phyloP scores from a whole-genome alignment of 2,113 vertebrate genomes.

The Aix galericulata region DNA sequence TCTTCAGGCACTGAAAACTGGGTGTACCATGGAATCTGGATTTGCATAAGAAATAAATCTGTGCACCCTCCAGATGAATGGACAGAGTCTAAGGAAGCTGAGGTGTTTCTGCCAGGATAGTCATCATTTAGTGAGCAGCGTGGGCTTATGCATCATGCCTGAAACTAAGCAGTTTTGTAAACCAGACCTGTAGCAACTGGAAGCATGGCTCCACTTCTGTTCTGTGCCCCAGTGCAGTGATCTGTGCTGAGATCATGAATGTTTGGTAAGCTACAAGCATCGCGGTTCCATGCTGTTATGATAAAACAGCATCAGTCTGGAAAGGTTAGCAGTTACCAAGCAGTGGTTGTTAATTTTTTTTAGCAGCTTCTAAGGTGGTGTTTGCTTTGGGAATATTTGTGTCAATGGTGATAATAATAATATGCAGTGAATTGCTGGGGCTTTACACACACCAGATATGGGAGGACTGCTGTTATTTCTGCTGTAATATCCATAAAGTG shows the following conservation, averaged over 20 bases:
- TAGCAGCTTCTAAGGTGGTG: background rate
- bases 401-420: background rate
- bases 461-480: background rate
- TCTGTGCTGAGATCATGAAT: background rate
- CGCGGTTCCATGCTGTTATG: background rate
- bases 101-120: background rate
- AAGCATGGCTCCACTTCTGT: background rate
- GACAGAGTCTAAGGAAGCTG: background rate
- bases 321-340: background rate
- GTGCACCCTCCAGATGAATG: background rate
- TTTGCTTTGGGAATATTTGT: background rate
- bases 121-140: background rate
- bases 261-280: background rate
- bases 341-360: background rate
- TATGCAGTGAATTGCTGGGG: background rate
- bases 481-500: background rate
- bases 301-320: background rate
- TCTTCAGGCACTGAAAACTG: rapidly evolving
- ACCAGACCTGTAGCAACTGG: background rate
- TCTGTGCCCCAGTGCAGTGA: background rate
- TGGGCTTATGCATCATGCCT: background rate
- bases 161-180: background rate
- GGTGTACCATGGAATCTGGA: background rate
- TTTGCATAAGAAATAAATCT: rapidly evolving
- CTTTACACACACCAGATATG: background rate